These are phyloP conservation scores for Microcebus lehilahytsara DNA, from an alignment of 2,113 vertebrate species.

Conservation along the genomic window DNA sequence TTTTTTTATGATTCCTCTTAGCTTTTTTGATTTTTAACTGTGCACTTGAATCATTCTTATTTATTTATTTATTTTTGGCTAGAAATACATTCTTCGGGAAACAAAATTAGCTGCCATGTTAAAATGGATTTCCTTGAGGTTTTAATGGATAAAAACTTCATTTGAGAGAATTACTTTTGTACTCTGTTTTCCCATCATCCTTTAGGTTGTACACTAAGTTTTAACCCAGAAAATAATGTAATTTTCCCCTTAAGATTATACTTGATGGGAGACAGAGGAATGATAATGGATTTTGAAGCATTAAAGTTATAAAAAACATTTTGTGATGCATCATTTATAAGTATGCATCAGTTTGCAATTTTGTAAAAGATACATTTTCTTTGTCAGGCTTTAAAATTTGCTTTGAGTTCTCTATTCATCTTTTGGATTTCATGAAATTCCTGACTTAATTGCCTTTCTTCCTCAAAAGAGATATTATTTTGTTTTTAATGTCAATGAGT, in stretches of 20 bases:
- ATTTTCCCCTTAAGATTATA: conserved; percentile 36
- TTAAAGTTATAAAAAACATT: conserved; percentile 53
- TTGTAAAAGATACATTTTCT: conserved; percentile 38
- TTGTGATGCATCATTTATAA: conserved; percentile 28
- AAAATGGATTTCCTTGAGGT: background rate
- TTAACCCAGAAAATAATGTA: conserved; percentile 7
- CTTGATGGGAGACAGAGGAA: conserved; percentile 7
- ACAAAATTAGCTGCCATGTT: conserved; percentile 25
- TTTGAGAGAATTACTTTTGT: background rate
- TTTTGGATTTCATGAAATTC: conserved; percentile 53
- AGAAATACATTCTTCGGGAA: conserved; percentile 33
- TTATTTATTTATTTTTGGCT: background rate
- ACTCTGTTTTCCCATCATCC: conserved; percentile 10
- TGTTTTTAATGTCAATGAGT: conserved; percentile 34
- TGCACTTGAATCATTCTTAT: conserved; percentile 35
- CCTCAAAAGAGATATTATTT: conserved; percentile 28
- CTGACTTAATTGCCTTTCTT: conserved; percentile 26
- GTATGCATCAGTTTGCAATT: background rate
- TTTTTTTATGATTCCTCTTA: background rate
- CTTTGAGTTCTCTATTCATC: conserved; percentile 36
- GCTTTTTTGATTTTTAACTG: background rate
- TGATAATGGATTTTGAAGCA: conserved; percentile 40
- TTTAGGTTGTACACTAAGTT: background rate
- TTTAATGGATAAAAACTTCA: conserved; percentile 18
- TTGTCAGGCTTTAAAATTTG: conserved; percentile 43